These are phyloP conservation scores for Sander vitreus DNA, from an alignment of 2,113 vertebrate species.

Conservation along the genomic window DNA sequence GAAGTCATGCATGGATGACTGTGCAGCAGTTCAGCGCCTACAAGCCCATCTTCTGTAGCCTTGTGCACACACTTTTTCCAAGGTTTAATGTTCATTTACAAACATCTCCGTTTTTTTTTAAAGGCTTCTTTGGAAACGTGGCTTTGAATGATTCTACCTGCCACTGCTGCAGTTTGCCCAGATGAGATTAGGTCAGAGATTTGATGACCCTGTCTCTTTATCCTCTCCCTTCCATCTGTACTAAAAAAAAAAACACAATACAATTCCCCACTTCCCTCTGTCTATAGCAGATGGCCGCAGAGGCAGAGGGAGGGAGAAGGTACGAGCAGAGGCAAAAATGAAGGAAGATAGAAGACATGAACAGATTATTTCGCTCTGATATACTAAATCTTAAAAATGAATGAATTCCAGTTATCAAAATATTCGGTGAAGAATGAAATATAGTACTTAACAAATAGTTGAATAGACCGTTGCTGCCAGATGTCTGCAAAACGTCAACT, in stretches of 20 bases:
- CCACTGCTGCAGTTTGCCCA: constrained; percentile 54
- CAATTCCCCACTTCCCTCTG: constrained; percentile 47
- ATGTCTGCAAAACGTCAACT: neutral
- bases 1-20: constrained; percentile 14
- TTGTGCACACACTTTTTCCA: neutral
- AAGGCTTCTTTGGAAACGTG: constrained; percentile 14
- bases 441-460: no score
- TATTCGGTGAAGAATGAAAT: neutral
- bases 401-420: neutral
- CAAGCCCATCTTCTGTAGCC: neutral
- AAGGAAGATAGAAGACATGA: neutral
- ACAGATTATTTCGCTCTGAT: neutral
- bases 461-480: neutral
- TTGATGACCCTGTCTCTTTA: constrained; percentile 68
- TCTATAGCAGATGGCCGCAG: constrained; percentile 71
- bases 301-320: constrained; percentile 44
- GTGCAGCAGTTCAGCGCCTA: neutral
- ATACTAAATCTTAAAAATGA: neutral
- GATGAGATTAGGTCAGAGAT: constrained; percentile 77
- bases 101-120: neutral
- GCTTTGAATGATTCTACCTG: constrained; percentile 61
- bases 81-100: neutral
- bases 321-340: neutral
- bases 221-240: constrained; percentile 73
- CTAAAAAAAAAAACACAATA: constrained; percentile 44